Base-by-base conservation (phyloP, 1,140 invertebrate genomes). In the Drosophila fuyamai region DNA sequence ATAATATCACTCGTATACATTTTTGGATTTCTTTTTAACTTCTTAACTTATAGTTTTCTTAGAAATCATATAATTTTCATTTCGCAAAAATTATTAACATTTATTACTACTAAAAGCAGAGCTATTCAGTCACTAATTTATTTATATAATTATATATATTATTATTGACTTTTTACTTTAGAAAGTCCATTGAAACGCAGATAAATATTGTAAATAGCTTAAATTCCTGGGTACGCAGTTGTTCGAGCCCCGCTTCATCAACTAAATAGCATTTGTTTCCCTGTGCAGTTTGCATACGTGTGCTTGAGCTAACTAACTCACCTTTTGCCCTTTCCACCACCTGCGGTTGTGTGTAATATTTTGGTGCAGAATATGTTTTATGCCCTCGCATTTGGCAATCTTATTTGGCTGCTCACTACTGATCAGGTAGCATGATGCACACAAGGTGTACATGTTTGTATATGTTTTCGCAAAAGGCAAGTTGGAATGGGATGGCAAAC, bases 281-380 rank as follows among this genome's bases (percentile, higher is more conserved):
- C n/a, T 14, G 35, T 79, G 68, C 62, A 68, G 32, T 41, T 57
- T 63, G 70, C 70, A 40, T 67, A 55, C 35, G 38, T 40, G 68
- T 78, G 60, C 56, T 36, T 27, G 35, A 58, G 73, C 73, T 73
- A 78, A 74, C 79, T 80, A 80, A 67, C 73, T 78, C 14, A 53
- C 43, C 32, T 35, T 29, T 14, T 16, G 32, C 41, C 41, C 62
- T n/a, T 38, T 9, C 35, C 18, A 14, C 14, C 10, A 4, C 9
- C 51, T 76, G 57, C 57, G 60, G 35, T 32, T 71, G 61, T 63
- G 74, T 79, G 65, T 68, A 79, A 89, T 89, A 84, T 89, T 89
- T 79, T 78, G 67, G 12, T 38, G 60, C 50, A 61, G 47, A 88
- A 88, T 80, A 88, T 88, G 79, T 63, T 82, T 80, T 80, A 73